Conservation (phyloP, 2,113 vertebrate genomes). For the Salvelinus fontinalis region DNA sequence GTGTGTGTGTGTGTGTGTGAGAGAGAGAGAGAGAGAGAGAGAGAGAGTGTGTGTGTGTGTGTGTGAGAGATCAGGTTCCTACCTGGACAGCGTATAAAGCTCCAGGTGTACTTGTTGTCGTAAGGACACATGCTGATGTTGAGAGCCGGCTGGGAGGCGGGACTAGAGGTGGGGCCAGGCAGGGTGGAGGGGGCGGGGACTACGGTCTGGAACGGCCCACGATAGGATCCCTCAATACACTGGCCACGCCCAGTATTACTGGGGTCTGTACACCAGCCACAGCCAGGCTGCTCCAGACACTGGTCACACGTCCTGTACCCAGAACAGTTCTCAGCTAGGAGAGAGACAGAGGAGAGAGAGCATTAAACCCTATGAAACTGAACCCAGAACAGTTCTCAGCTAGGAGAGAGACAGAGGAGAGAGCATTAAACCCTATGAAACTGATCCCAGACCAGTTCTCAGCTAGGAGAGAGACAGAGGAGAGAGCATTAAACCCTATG, state of each 20-base stretch:
- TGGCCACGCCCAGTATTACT: conserved; percentile 92
- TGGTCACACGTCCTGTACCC: conserved; percentile 91
- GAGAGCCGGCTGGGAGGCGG: conserved; percentile 76
- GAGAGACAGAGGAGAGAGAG: too few relatives aligned
- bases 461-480: conserved; percentile 67
- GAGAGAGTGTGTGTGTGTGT: too few relatives aligned
- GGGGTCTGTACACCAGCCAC: conserved; percentile 95
- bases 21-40: too few relatives aligned
- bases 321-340: too few relatives aligned
- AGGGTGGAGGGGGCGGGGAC: conserved; percentile 72
- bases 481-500: not conserved
- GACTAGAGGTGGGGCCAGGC: conserved; percentile 78
- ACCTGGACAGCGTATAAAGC: conserved; percentile 97
- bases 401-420: too few relatives aligned
- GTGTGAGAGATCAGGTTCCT: not conserved
- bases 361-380: too few relatives aligned
- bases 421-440: too few relatives aligned
- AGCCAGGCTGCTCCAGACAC: conserved; percentile 94
- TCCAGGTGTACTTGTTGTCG: conserved; percentile 89
- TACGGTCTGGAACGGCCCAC: conserved; percentile 85
- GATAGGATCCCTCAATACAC: conserved; percentile 90
- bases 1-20: too few relatives aligned
- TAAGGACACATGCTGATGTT: conserved; percentile 87
- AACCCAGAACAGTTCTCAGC: too few relatives aligned
- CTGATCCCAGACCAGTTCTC: too few relatives aligned